Conservation (phyloP, 2,888 invertebrate genomes). For the Dascillus cervinus region DNA sequence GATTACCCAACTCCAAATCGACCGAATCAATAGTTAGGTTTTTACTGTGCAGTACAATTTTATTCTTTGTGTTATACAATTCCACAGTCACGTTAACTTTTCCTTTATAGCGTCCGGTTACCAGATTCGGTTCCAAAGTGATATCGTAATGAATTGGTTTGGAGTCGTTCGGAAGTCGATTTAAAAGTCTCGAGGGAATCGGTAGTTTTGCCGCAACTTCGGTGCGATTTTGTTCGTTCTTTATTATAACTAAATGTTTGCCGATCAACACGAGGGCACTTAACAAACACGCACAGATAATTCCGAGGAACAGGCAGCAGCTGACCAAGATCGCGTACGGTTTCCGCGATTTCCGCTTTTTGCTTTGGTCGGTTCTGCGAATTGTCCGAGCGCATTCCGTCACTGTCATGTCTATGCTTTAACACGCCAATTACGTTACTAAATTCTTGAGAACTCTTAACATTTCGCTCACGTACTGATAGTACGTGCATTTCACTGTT, state of each 20-base stretch:
- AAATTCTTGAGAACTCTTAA: too few relatives aligned
- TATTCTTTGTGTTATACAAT: constrained; percentile 20
- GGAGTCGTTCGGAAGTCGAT: constrained; percentile 50
- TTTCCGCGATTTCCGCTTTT: constrained; percentile 1
- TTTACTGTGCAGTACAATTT: constrained; percentile 31
- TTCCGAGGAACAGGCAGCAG: constrained; percentile 35
- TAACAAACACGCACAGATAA: constrained; percentile 34
- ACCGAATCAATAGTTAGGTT: constrained; percentile 28
- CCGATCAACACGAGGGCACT: constrained; percentile 36
- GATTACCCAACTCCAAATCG: constrained; percentile 18
- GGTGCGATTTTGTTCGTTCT: background rate
- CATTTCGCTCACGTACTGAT: constrained; percentile 11
- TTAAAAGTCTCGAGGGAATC: background rate
- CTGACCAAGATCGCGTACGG: constrained; percentile 26
- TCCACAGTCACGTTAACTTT: constrained; percentile 38
- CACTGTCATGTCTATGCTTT: constrained; percentile 11
- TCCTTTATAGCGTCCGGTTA: constrained; percentile 51
- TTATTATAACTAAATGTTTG: constrained; percentile 21
- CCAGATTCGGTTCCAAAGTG: constrained; percentile 55
- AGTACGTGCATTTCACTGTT: constrained; percentile 11
- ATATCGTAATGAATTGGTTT: constrained; percentile 58
- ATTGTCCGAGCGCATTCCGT: constrained; percentile 13
- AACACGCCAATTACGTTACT: too few relatives aligned
- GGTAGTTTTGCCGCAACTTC: background rate
- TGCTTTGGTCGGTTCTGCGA: constrained; percentile 4